Evolutionary conservation across 1,140 invertebrate species (phyloP), one percentile per base, ranked within the genome.

Genomic region (Brachionus angularis): DNA sequence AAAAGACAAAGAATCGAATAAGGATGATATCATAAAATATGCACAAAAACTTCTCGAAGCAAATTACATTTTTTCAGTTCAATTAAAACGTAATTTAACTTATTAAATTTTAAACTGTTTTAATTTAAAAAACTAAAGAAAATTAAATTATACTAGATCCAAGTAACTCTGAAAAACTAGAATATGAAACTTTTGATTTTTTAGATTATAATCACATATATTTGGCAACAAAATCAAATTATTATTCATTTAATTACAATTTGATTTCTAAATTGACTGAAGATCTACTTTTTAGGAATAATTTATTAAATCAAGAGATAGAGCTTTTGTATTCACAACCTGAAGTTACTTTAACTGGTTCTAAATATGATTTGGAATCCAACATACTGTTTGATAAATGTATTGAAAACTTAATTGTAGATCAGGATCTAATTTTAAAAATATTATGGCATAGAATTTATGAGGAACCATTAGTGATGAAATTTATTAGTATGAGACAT

Each of bases 401-500:
- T 21, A 14, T 58, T 3, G 36, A 58, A 67, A 50, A 67, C 33
- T 33, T 16, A 36, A 47, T 50, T 14, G 47, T 47, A 18, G 62
- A 50, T 18, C 62, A 67, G 23, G 62, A 67, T 10, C 29, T 47
- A 12, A 47, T 67, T 3, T 10, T 47, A 4, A 46, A 25, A 2
- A 50, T 67, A n/a, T 50, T 67, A 33, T 67, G 42, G 42, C 42
- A 50, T 29, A 18, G 62, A 47, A 47, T 67, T 36, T 67, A 67
- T 36, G 23, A 67, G 1, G 62, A 67, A 31, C 62, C 39, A 25
- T n/a, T 50, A 16, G 62, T 47, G 1, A 50, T 67, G 42, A 67
- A 67, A 16, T 67, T 67, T 50, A 67, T 67, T 12, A 67, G 62
- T 31, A 67, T 67, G 42, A 27, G 62, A 18, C 47, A 67, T 47